Base-by-base conservation (phyloP, 2,113 vertebrate species). In the Lota lota region DNA sequence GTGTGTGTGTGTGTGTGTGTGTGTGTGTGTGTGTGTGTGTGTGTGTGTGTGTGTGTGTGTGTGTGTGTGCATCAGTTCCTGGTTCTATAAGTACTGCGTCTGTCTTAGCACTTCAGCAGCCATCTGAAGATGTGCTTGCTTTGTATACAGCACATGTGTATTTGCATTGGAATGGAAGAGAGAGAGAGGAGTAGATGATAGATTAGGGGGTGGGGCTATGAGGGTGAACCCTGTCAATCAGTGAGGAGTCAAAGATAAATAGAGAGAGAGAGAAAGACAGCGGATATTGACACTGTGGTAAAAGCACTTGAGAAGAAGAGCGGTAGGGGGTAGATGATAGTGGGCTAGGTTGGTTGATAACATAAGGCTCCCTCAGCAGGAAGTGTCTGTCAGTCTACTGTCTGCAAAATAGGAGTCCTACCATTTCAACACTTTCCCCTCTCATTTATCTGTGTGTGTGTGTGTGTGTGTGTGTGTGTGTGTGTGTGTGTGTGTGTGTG, bases 321-420 rank as follows among this genome's bases (percentile, higher is more conserved):
- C 61, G 66, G 65, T 66, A 54, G 2, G 54, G 22, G 68, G 62
- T 21, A 57, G 74, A 68, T 73, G 75, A 70, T 60, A 57, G 67
- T 77, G 19, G 40, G 47, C 2, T 62, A 3, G 4, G 22, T 33
- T 33, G 64, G 81, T 71, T 67, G 72, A 65, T 78, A 76, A 79
- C 75, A 83, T 1, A 36, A 77, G 66, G 74, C 66, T 56, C 19
- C 66, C 67, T 1, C 85, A 81, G 85, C 82, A 63, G 78, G 85
- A 15, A n/a, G 79, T 28, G 79, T 85, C 88, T 86, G 79, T 76
- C 83, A 78, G 59, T 64, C 59, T 15, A n/a, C 53, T 1, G 36
- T 40, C 67, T 36, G 22, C 72, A 75, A 74, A 65, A 70, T 57
- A 58, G 12, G 36, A 70, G 50, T 40, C 19, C 61, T 67, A 28